Base-by-base conservation (phyloP, 1,140 invertebrate genomes). In the Lutraria rhynchaena region DNA sequence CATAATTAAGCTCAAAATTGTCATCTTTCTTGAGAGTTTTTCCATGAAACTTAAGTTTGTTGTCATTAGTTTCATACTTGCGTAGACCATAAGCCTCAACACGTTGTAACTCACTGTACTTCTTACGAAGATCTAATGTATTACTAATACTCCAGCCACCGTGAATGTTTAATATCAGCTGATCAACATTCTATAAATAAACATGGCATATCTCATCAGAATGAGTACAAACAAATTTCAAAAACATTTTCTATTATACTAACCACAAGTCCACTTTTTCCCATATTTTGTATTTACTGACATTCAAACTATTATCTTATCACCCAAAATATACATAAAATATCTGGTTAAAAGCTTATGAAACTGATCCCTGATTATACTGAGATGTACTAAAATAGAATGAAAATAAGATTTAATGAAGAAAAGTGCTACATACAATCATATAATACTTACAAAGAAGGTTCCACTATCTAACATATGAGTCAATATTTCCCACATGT, bases 381-480 rank as follows among this genome's bases (percentile, higher is more conserved):
- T n/a, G n/a, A n/a, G n/a, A n/a, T n/a, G n/a, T n/a, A n/a, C n/a
- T n/a, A n/a, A n/a, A n/a, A n/a, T n/a, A n/a, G n/a, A n/a, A n/a
- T n/a, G n/a, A n/a, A n/a, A n/a, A n/a, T n/a, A n/a, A n/a, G n/a
- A n/a, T n/a, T n/a, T n/a, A n/a, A n/a, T n/a, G n/a, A n/a, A n/a
- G n/a, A n/a, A n/a, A n/a, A n/a, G 19, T 5, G 53, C n/a, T n/a
- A 27, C 24, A 55, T 41, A 41, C 15, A n/a, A 41, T 41, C 5
- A 41, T 41, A 55, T n/a, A 65, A 51, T 65, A 71, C 71, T 80
- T 82, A 89, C 88, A 83, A 87, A 82, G 15, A 89, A 51, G 29
- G 76, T 67, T 60, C 86, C 87, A 75, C 75, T 83, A 70, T 88
- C 84, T 17, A 89, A 70, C 37, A 89, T 51, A 35, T 73, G 82